phyloP scores from a whole-genome alignment of 37 sponge, comb jelly and placozoan species.

The Cliona cf. orientalis region DNA sequence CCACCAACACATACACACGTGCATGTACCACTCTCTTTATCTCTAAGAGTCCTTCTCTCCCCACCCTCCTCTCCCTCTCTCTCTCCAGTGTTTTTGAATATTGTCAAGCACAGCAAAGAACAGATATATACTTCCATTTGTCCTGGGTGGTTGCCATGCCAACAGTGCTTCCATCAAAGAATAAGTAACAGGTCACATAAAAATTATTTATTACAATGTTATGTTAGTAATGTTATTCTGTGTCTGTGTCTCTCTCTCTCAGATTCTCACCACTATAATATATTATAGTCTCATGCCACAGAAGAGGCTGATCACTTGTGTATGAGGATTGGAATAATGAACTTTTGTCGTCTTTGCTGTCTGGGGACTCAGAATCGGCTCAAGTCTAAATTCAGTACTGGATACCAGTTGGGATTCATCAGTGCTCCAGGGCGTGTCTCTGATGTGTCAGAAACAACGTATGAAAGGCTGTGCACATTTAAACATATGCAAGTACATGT shows the following conservation, averaged over 20 bases:
- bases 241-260: too few relatives aligned
- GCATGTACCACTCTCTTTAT: too few relatives aligned
- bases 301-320: slow-evolving; percentile 85
- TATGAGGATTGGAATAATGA: slow-evolving; percentile 81
- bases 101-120: too few relatives aligned
- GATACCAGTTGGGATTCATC: slow-evolving; percentile 79
- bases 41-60: not conserved
- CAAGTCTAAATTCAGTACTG: slow-evolving; percentile 78
- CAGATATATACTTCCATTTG: too few relatives aligned
- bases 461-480: slow-evolving; percentile 52
- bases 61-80: too few relatives aligned
- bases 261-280: slow-evolving; percentile 89
- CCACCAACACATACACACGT: too few relatives aligned
- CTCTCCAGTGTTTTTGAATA: too few relatives aligned
- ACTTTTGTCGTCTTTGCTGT: slow-evolving; percentile 60
- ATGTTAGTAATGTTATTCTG: too few relatives aligned
- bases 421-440: slow-evolving; percentile 27
- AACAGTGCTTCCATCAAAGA: too few relatives aligned
- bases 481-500: slow-evolving; percentile 72
- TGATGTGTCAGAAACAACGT: slow-evolving; percentile 48
- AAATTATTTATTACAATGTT: too few relatives aligned
- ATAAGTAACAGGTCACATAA: too few relatives aligned
- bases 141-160: too few relatives aligned
- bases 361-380: slow-evolving; percentile 72
- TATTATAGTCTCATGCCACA: slow-evolving; percentile 76